Evolutionary conservation across 2,113 vertebrate genomes (phyloP), one percentile per base, ranked within the genome.

Genomic region (Campylorhamphus procurvoides): DNA sequence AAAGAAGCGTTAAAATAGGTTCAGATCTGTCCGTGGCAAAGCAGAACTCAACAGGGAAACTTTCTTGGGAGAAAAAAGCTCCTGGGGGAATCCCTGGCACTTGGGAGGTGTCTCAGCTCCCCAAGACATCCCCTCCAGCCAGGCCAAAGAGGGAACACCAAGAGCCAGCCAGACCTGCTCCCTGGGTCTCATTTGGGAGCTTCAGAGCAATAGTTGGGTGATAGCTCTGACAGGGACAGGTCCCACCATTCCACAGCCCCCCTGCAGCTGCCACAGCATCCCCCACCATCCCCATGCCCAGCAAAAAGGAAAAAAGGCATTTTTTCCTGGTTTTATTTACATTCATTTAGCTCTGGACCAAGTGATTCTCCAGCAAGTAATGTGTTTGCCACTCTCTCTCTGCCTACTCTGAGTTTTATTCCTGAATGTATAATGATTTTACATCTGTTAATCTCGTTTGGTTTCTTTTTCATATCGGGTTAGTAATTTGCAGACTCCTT

Each of bases 261-360:
- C n/a, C 82, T n/a, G 39, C 0, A 15, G 49, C 35, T 0, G 0
- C 22, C 20, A n/a, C 2, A 25, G 20, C 8, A 3, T 29, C 18
- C 64, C 53, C 47, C 27, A 22, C 42, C 64, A 50, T 5, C 0
- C 0, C 16, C 52, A 59, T 24, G 55, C 60, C 59, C 0, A 2
- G 62, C 12, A 59, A 71, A 84, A 80, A 53, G 15, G 10, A 49
- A 81, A 42, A 42, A 39, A 46, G 2, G 0, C 31, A 16, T 31
- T 50, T 75, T 56, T 31, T 14, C 16, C 33, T 35, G 6, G 17
- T 52, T 77, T 77, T 78, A 81, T 63, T 90, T 71, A 69, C 1
- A 4, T 24, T 40, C 0, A 0, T 35, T 86, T 69, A 76, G 67
- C 60, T 50, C 47, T 63, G 67, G 55, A 71, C 37, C 3, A 49